Base-by-base conservation (phyloP, 2,888 invertebrate species). In the Axea sp. region DNA sequence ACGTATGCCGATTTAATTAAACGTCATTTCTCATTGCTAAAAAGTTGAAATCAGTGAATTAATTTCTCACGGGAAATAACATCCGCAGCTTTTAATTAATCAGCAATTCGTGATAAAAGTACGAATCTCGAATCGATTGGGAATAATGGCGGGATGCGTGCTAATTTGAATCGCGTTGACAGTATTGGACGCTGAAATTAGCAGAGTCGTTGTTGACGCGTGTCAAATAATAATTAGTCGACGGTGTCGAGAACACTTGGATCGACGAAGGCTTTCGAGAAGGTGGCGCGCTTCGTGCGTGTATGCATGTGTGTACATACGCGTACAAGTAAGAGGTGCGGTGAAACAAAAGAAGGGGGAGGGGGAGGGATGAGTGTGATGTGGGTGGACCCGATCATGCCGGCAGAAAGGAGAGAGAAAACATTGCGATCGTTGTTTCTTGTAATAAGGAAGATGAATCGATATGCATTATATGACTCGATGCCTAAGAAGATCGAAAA, bases 161-260 rank as follows among this genome's bases (percentile, higher is more conserved):
- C 45, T 67, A 68, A 68, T 68, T 68, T 49, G 51, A 59, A 51
- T 57, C 49, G 62, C 41, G 31, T 69, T 55, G 69, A 60, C 43
- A 60, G 22, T 41, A 47, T 59, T 11, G 64, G 59, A 74, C 51
- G 57, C 19, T 30, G 69, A 59, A 69, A 69, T 67, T 67, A 67
- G 55, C 43, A 4, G 19, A 53, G 43, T 49, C 60, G 55, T 26
- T 51, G 67, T 60, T 75, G 78, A 76, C 77, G 75, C 55, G 76
- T 72, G 79, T 78, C 81, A 76, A 78, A 77, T 76, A 79, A 81
- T 82, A 81, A 81, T 82, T 81, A 81, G 47, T 14, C 49, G 43
- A 4, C 57, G 31, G 55, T 64, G 71, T 57, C 49, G 64, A 47
- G 65, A 31, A 51, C 53, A 55, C 59, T 72, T 39, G 73, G 60